These are phyloP conservation scores for Pseudococcus viburni DNA, from an alignment of 2,888 invertebrate genomes.

Conservation along the genomic window DNA sequence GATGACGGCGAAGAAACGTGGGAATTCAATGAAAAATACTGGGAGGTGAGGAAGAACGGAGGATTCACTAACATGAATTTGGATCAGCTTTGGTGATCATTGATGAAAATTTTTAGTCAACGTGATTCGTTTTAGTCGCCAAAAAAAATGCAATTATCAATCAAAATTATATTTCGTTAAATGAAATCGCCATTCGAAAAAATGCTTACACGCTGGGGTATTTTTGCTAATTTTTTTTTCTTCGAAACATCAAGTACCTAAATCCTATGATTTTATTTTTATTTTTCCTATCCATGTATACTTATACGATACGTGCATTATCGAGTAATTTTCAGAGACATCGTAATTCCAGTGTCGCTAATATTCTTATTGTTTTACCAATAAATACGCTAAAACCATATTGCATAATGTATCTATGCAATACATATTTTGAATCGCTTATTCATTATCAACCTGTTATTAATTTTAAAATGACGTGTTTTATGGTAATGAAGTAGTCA, in stretches of 20 bases:
- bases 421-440: background rate
- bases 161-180: background rate
- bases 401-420: background rate
- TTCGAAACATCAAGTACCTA: no score
- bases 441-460: background rate
- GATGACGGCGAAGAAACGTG: conserved; percentile 77
- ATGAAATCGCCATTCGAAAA: background rate
- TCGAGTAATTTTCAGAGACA: background rate
- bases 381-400: background rate
- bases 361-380: background rate
- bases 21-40: conserved; percentile 83
- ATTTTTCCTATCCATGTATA: background rate
- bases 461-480: background rate
- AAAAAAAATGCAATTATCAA: background rate
- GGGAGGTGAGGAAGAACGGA: conserved; percentile 79
- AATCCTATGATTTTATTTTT: background rate
- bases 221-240: background rate
- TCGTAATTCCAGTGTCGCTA: background rate
- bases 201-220: background rate
- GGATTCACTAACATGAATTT: conserved; percentile 76
- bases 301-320: background rate
- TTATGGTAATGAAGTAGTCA: background rate
- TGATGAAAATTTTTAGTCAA: background rate
- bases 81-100: conserved; percentile 78
- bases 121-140: background rate